Evolutionary conservation across 2,113 vertebrate genomes (phyloP).

Genomic region (Cynoglossus semilaevis): DNA sequence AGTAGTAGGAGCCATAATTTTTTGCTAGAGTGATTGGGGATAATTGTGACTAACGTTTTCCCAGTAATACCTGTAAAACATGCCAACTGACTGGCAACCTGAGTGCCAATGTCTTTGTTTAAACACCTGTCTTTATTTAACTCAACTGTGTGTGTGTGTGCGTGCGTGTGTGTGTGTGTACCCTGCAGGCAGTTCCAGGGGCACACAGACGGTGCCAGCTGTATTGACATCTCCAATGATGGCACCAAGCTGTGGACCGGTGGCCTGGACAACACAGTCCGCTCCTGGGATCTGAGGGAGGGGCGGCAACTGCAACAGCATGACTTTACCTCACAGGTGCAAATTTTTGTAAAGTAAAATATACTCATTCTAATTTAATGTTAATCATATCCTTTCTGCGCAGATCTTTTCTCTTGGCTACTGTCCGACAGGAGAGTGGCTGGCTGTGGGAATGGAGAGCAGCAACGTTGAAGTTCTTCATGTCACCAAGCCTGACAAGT

Average conservation of each 20-base stretch:
- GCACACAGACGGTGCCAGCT: slow-evolving; percentile 96
- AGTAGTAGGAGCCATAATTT: too few relatives aligned
- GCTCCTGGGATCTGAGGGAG: slow-evolving; percentile 95
- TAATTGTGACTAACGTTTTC: slow-evolving; percentile 6
- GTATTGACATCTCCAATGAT: slow-evolving; percentile 95
- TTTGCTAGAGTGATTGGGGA: slow-evolving; percentile 1
- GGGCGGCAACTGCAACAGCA: slow-evolving; percentile 96
- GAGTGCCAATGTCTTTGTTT: slow-evolving; percentile 19
- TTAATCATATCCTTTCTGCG: neutral
- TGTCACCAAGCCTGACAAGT: slow-evolving; percentile 95
- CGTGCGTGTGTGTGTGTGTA: slow-evolving; percentile 27
- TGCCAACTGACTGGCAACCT: slow-evolving; percentile 4
- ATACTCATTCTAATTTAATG: neutral
- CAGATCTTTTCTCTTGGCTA: slow-evolving; percentile 97
- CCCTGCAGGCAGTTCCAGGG: slow-evolving; percentile 90
- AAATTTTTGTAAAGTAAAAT: too few relatives aligned
- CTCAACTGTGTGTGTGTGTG: slow-evolving; percentile 15
- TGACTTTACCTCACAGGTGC: slow-evolving; percentile 96
- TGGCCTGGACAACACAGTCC: slow-evolving; percentile 94
- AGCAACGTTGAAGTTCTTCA: slow-evolving; percentile 97
- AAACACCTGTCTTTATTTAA: slow-evolving; percentile 28
- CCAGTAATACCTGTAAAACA: slow-evolving; percentile 12
- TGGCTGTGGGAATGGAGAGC: slow-evolving; percentile 98
- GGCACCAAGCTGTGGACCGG: slow-evolving; percentile 97
- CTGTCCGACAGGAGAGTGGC: slow-evolving; percentile 95